Evolutionary conservation across 2,888 invertebrate genomes (phyloP), one percentile per base, ranked within the genome.

Genomic region (Crossocerus cetratus): DNA sequence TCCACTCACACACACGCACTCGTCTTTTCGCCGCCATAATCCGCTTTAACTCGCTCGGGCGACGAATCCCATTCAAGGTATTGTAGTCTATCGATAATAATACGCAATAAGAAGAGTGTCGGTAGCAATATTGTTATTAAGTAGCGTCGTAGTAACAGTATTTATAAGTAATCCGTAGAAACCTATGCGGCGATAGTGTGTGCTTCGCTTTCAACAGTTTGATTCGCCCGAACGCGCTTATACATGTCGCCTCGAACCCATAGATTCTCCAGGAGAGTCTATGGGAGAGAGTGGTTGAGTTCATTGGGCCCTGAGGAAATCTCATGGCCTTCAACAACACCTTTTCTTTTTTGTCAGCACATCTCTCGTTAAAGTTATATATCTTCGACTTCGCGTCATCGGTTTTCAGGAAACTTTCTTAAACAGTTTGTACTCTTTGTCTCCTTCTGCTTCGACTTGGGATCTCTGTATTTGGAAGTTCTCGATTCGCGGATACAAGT

Each of bases 21-120:
- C 4, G 16, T 49, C 16, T 4, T 4, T 14, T 49, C 16, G 49
- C 8, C 49, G 49, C 5, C 43, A 43, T 16, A 16, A 49, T 49
- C 49, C 49, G 16, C 49, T 32, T 8, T 32, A 32, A 16, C 13
- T 14, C 49, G 49, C 49, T 13, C 14, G 16, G 16, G 43, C 43
- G 43, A 8, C 49, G n/a, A 49, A 16, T 49, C 49, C 14, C 49
- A 14, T 14, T 53, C 65, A 57, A 63, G 16, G 56, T 55, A 21
- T 22, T 49, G 63, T 66, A 66, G 67, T 42, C 71, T 76, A 76
- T 65, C 65, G 72, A 69, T 60, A 72, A 72, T 77, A 72, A 76
- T 76, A 65, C n/a, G 63, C 76, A 72, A 70, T 69, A 76, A 75
- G 76, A 69, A 67, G 72, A 77, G 56, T 72, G 76, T 77, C 72